Base-by-base conservation (phyloP, 2,888 invertebrate species). In the Linyphia triangularis region DNA sequence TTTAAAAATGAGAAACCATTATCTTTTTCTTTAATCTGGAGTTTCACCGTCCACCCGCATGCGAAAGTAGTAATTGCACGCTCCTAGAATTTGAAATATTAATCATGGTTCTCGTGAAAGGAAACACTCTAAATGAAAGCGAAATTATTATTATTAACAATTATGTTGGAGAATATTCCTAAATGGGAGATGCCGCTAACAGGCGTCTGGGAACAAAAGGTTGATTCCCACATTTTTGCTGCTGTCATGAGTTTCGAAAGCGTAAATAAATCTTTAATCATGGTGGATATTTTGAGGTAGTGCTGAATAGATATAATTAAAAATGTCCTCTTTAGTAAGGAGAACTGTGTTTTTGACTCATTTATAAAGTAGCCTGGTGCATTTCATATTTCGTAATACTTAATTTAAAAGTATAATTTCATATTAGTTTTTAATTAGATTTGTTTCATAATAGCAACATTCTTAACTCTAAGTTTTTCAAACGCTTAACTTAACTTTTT, bases 131-230 rank as follows among this genome's bases (percentile, higher is more conserved):
- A 37, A 81, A 70, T 57, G 59, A 70, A 59, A 59, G n/a, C 2
- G 26, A n/a, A 70, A 81, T 81, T 81, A 81, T 70, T 33, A 57
- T 81, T 81, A 81, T 81, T 81, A 81, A 40, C 70, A 81, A 69
- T 69, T 57, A 70, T 13, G 51, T 28, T 70, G 24, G 37, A 33
- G 59, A 59, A 40, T 30, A 30, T 81, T 81, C 70, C 57, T 81
- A 69, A 77, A 81, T 69, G 24, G n/a, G 28, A 57, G 24, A 70
- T 37, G 30, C 24, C n/a, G 51, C 5, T 28, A 59, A 75, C 28
- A 16, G 24, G 30, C 5, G 59, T 33, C 70, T 59, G 26, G 40
- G 28, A 30, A n/a, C 26, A 40, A 24, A n/a, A 19, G n/a, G 57
- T 51, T 33, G 73, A 9, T 33, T 33, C 19, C n/a, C 51, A 19